Evolutionary conservation across 2,113 vertebrate species (phyloP).

Genomic region (Capreolus pygargus): DNA sequence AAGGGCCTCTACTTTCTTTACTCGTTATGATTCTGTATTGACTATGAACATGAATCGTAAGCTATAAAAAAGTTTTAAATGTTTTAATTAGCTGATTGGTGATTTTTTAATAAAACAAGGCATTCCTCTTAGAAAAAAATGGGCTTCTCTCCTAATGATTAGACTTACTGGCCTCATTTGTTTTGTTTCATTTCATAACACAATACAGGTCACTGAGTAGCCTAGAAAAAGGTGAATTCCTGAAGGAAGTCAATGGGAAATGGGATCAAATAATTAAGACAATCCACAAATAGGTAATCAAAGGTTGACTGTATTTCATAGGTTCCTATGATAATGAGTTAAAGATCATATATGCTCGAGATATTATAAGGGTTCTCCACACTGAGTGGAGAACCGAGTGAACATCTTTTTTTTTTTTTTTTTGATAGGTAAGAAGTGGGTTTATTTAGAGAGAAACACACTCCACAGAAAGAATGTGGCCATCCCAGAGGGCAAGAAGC

Average conservation of each 20-base stretch:
- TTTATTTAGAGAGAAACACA: background rate
- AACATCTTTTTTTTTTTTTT: background rate
- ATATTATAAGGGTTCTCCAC: background rate
- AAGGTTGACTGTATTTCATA: background rate
- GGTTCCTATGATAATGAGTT: background rate
- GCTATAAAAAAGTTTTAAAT: background rate
- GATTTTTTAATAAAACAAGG: background rate
- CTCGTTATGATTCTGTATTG: conserved; percentile 18
- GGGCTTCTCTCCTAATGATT: background rate
- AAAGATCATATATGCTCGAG: background rate
- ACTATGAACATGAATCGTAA: conserved; percentile 6
- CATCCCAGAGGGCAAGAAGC: background rate
- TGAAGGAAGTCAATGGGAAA: conserved; percentile 17
- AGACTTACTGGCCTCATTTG: conserved; percentile 11
- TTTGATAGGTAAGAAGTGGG: background rate
- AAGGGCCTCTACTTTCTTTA: background rate
- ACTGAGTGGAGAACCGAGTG: background rate
- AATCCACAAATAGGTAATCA: background rate
- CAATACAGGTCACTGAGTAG: background rate
- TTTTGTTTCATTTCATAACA: background rate
- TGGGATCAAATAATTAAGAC: background rate
- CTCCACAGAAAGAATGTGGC: background rate
- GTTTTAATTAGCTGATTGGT: background rate
- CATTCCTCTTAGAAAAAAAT: background rate
- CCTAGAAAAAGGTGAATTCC: background rate